Conservation (phyloP, 2,797 vertebrate genomes). For the Benthosema pterotum region DNA sequence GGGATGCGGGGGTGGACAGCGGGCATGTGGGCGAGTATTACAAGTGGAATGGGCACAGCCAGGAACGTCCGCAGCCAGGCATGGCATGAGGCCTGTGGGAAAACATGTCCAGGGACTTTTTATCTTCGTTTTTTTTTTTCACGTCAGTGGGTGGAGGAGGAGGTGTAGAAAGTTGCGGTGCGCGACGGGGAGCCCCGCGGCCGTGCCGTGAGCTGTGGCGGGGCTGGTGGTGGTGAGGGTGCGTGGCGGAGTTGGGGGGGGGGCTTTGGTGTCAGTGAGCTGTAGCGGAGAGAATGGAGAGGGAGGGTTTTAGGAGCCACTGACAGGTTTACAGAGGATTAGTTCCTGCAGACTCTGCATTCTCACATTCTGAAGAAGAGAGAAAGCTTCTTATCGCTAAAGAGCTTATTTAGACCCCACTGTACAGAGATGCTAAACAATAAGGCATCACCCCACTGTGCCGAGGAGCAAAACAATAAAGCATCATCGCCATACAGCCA, state of each 20-base stretch:
- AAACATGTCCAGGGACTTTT: conserved; percentile 36
- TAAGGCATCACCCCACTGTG: conserved; percentile 64
- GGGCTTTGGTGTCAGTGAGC: conserved; percentile 69
- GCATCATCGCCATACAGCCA: conserved; percentile 20
- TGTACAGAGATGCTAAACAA: conserved; percentile 80
- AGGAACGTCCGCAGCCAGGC: conserved; percentile 24
- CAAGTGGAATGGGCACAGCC: not conserved
- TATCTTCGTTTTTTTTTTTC: conserved; percentile 43
- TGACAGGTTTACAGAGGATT: conserved; percentile 84
- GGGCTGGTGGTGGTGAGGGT: too few species aligned
- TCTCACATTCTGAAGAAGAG: conserved; percentile 82
- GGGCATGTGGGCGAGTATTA: conserved; percentile 52
- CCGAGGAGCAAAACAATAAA: conserved; percentile 55
- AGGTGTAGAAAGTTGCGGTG: conserved; percentile 49
- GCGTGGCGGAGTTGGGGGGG: not conserved
- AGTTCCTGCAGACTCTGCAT: conserved; percentile 85
- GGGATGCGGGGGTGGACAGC: conserved; percentile 25
- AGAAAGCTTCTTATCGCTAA: conserved; percentile 84
- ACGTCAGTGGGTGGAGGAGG: conserved; percentile 64
- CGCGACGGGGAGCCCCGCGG: conserved; percentile 52
- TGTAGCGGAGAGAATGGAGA: conserved; percentile 58
- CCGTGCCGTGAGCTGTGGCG: not conserved
- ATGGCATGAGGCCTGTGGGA: conserved; percentile 47
- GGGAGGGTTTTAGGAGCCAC: conserved; percentile 74
- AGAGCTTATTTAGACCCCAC: conserved; percentile 78